Evolutionary conservation across 2,888 invertebrate genomes (phyloP), one percentile per base, ranked within the genome.

Genomic region (Torymus aiolomorphi): DNA sequence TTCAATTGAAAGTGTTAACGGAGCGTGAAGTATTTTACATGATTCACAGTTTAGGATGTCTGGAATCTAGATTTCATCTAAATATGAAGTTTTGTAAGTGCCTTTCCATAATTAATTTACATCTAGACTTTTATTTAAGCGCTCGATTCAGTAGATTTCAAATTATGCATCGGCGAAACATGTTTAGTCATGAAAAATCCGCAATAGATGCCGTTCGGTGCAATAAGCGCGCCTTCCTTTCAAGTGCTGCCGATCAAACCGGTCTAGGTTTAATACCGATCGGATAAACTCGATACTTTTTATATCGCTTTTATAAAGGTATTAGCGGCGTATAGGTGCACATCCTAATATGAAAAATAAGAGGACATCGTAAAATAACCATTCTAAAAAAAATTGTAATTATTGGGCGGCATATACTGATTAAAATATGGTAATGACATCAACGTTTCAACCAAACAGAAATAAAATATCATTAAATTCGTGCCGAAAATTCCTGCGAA

Each of bases 241-340:
- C 56, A 70, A 66, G 57, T 59, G 49, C 49, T 59, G 66, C 54
- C 67, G 51, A 75, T 79, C 52, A 57, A 74, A 65, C 78, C 57
- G 74, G 70, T 74, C 57, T 57, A 3, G 16, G 42, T 42, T 42
- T 11, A 51, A 12, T 59, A 65, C 59, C n/a, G 18, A 74, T 63
- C 62, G 31, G 52, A 74, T 79, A 79, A 69, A 70, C 70, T 57
- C 57, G 59, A 54, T 61, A 52, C 52, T 65, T 72, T 71, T 49
- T 49, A 42, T 24, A 62, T 56, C 16, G 14, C 12, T 18, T 71
- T 51, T 4, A 42, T 52, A 52, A 42, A 16, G 54, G 54, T 54
- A 62, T 49, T 54, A 51, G 49, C 18, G 2, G 24, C 18, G 11
- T 13, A 73, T 54, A 31, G 18, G 20, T 65, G 24, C 51, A 20